These are phyloP conservation scores for Leiothrix lutea DNA, from an alignment of 2,113 vertebrate species.

Conservation along the genomic window DNA sequence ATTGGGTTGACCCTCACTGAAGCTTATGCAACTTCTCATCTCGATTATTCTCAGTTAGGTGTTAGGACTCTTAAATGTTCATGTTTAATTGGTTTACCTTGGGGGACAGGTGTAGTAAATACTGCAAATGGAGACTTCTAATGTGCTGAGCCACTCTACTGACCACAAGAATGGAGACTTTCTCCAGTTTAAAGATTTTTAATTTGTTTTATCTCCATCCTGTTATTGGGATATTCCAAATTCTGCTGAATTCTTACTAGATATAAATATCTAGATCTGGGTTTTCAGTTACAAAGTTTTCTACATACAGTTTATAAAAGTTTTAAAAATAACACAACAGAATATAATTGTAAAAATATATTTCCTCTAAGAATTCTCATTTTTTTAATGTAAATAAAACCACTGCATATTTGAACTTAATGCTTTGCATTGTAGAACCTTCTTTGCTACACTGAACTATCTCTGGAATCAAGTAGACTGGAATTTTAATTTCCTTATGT, in stretches of 20 bases:
- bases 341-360: background rate
- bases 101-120: background rate
- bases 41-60: background rate
- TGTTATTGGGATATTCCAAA: background rate
- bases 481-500: background rate
- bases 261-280: background rate
- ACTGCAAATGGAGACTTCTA: background rate
- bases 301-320: background rate
- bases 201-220: background rate
- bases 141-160: background rate
- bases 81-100: background rate
- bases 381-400: background rate
- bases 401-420: background rate
- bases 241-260: background rate
- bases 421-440: background rate
- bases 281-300: background rate
- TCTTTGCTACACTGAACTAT: background rate
- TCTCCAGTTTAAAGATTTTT: background rate
- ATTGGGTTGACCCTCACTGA: background rate
- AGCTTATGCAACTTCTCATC: background rate
- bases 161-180: background rate
- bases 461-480: background rate
- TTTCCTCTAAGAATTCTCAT: background rate
- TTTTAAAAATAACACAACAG: background rate
- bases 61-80: background rate